A percentile compares a stretch with the other conserved stretches of the same genome.
Evolutionary conservation across 1,140 invertebrate genomes (phyloP).

Genomic region (Listronotus oregonensis): DNA sequence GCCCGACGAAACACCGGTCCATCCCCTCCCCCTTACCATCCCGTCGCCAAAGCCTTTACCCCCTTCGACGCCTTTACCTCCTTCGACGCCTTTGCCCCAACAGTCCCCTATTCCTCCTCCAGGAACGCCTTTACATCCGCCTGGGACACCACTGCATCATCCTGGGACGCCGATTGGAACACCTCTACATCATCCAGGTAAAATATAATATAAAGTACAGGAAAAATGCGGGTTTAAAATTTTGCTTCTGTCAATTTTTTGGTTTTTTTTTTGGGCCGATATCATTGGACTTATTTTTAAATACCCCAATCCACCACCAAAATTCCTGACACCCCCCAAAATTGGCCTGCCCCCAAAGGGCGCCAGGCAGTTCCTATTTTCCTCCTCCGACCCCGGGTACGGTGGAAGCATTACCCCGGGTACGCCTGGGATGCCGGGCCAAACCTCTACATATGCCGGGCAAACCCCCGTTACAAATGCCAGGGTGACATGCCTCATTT

Average conservation of each 20-base stretch:
- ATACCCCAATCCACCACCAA: constrained; percentile 40
- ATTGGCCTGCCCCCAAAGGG: constrained; percentile 55
- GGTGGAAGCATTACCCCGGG: constrained; percentile 51
- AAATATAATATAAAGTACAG: not conserved
- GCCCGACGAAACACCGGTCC: constrained; percentile 43
- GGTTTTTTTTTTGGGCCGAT: not conserved
- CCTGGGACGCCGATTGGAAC: constrained; percentile 8
- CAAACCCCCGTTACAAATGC: constrained; percentile 49
- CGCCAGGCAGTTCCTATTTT: constrained; percentile 54
- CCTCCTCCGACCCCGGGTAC: constrained; percentile 54
- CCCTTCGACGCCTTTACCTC: constrained; percentile 37
- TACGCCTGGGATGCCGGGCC: constrained; percentile 19
- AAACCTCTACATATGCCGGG: constrained; percentile 30
- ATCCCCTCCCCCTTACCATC: constrained; percentile 35
- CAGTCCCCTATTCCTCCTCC: constrained; percentile 42
- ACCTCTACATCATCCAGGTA: constrained; percentile 15
- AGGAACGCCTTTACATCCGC: constrained; percentile 38
- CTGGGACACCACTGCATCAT: constrained; percentile 21
- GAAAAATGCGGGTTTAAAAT: too few species aligned
- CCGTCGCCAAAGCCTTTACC: constrained; percentile 52
- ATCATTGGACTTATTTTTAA: not conserved
- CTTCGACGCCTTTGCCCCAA: constrained; percentile 33
- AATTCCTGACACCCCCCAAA: constrained; percentile 48
- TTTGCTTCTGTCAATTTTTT: too few species aligned
- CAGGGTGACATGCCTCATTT: constrained; percentile 60